Percentiles rank a stretch among this genome's conserved stretches.
phyloP scores from a whole-genome alignment of 2,113 vertebrate genomes.

The Galeopterus variegatus region DNA sequence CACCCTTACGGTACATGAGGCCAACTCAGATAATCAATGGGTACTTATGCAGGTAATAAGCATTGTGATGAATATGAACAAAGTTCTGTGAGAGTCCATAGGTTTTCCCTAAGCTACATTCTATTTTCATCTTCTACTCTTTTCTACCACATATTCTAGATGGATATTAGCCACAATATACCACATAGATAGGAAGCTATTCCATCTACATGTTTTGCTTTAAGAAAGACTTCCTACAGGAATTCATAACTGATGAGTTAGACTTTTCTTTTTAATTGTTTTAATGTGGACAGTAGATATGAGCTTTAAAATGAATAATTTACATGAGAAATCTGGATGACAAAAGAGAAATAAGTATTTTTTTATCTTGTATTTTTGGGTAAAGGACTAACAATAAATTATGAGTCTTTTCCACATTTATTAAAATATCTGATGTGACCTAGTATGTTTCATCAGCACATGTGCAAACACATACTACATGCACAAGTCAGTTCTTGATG shows the following conservation, averaged over 20 bases:
- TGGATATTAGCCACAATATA: not conserved
- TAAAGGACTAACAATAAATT: too few species aligned
- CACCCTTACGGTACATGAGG: not conserved
- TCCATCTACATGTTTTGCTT: not conserved
- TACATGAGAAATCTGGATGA: not conserved
- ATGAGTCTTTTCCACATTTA: too few species aligned
- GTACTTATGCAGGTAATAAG: not conserved
- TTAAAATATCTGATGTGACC: too few species aligned
- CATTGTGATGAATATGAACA: not conserved
- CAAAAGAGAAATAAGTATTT: not conserved
- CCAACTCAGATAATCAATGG: not conserved
- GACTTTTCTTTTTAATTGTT: not conserved
- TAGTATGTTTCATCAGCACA: too few species aligned
- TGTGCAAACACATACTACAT: too few species aligned
- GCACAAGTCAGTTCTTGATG: too few species aligned
- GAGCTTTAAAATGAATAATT: not conserved
- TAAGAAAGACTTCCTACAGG: not conserved
- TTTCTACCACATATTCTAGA: not conserved
- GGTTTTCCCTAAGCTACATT: not conserved
- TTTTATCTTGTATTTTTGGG: too few species aligned
- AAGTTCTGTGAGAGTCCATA: not conserved
- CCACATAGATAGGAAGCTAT: not conserved
- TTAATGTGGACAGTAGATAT: not conserved
- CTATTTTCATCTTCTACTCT: not conserved
- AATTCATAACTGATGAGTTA: not conserved